Evolutionary conservation across 1,140 invertebrate genomes (phyloP), one percentile per base, ranked within the genome.

Genomic region (Sycophila sp.): DNA sequence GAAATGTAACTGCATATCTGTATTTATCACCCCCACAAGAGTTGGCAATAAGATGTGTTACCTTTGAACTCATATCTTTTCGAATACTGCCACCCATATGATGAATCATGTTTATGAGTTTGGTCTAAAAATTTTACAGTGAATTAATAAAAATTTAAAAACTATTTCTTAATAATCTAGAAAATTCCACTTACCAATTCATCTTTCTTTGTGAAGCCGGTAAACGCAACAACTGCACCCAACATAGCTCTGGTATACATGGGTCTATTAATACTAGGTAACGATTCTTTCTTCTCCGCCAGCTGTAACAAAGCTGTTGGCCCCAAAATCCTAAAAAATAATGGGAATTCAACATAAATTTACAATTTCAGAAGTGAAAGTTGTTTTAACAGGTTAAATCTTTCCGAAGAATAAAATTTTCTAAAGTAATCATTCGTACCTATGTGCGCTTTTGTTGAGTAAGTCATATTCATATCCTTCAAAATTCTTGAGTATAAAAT

Each of bases 21-120:
- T 89, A 92, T 87, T 98, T 98, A 76, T 95, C 92, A 69, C 96
- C 96, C 42, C 91, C 91, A 77, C 92, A 93, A 79, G 90, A 89
- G 77, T 93, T 94, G 56, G 96, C 94, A 74, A 99, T 94, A 42
- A 99, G 88, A 88, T 98, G 96, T 55, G 96, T 98, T 67, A 96
- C 92, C 81, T 94, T 95, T 22, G 89, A 88, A 66, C 90, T 91
- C 88, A 96, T 92, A 76, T 97, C 95, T 85, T 94, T 95, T 55
- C 95, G 89, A 75, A 98, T 93, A 77, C 94, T 96, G n/a, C 96
- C 96, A 72, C 95, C 96, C 96, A 98, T 98, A 80, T 93, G 91
- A 87, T 98, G 96, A 72, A 98, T 93, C 79, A 95, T 88, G 76
- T 91, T 92, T 72, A 96, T 92, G 77, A 97, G 87, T 80, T 91